These are phyloP conservation scores for Drosophila ogumai DNA, from an alignment of 1,140 invertebrate species.

Conservation along the genomic window DNA sequence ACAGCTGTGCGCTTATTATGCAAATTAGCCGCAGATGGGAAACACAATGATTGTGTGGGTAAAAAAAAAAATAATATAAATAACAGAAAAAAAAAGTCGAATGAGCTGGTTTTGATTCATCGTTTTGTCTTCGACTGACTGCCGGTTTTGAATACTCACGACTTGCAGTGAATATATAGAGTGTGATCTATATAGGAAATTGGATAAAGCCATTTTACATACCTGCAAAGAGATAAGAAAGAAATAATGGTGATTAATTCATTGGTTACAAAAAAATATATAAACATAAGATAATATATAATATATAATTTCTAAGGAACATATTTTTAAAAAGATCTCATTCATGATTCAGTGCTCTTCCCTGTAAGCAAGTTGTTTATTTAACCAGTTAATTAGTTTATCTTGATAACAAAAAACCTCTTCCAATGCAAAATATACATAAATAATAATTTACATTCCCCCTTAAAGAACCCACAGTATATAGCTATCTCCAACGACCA, in stretches of 20 bases:
- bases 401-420: neutral
- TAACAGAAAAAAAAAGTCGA: slow-evolving; percentile 3
- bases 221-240: slow-evolving; percentile 59
- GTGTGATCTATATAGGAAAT: slow-evolving; percentile 37
- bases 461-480: neutral
- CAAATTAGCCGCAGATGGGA: slow-evolving; percentile 70
- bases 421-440: neutral
- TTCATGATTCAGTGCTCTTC: too few species aligned
- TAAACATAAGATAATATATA: too few species aligned
- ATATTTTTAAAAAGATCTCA: too few species aligned
- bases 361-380: too few species aligned
- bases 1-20: slow-evolving; percentile 81
- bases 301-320: too few species aligned
- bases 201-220: slow-evolving; percentile 26
- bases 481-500: neutral
- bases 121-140: slow-evolving; percentile 19
- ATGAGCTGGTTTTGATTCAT: slow-evolving; percentile 41
- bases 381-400: neutral
- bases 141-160: slow-evolving; percentile 56
- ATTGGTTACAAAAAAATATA: neutral
- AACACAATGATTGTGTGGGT: slow-evolving; percentile 32
- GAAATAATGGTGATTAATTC: slow-evolving; percentile 28
- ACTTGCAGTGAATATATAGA: slow-evolving; percentile 19
- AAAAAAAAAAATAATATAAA: slow-evolving; percentile 18
- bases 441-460: neutral